Conservation (phyloP, 2,113 vertebrate genomes). For the Clarias macrocephalus region DNA sequence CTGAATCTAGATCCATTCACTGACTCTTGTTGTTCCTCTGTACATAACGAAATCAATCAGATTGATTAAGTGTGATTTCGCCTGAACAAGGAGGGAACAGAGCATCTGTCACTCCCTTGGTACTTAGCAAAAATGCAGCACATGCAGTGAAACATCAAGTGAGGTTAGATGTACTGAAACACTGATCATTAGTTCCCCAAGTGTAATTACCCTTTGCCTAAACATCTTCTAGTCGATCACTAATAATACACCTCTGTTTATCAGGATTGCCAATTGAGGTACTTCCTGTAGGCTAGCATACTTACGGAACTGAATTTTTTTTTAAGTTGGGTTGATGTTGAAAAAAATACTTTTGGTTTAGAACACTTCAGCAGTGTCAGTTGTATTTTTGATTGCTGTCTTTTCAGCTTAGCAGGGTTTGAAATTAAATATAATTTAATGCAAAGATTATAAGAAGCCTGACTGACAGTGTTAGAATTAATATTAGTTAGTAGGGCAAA, state of each 20-base stretch:
- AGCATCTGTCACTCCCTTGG: constrained; percentile 51
- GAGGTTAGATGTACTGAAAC: constrained; percentile 39
- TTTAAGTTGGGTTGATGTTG: background rate
- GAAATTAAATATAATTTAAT: background rate
- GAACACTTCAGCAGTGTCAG: background rate
- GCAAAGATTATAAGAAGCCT: background rate
- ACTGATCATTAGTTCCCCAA: constrained; percentile 45
- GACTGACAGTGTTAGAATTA: background rate
- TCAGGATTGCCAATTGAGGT: constrained; percentile 25
- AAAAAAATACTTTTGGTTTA: background rate
- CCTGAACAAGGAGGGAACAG: constrained; percentile 18
- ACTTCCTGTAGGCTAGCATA: constrained; percentile 29
- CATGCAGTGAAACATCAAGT: constrained; percentile 32
- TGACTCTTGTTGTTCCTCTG: constrained; percentile 45
- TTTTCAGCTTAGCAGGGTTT: background rate
- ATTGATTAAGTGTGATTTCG: constrained; percentile 48
- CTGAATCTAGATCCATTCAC: constrained; percentile 45
- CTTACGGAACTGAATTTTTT: constrained; percentile 19
- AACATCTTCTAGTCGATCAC: constrained; percentile 50
- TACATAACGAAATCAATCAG: constrained; percentile 55
- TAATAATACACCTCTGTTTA: constrained; percentile 40
- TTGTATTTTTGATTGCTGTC: background rate
- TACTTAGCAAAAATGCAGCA: constrained; percentile 30
- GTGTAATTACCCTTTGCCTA: constrained; percentile 49
- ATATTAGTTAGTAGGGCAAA: background rate